Conservation (phyloP, 2,797 vertebrate species). For the Linurgus olivaceus region DNA sequence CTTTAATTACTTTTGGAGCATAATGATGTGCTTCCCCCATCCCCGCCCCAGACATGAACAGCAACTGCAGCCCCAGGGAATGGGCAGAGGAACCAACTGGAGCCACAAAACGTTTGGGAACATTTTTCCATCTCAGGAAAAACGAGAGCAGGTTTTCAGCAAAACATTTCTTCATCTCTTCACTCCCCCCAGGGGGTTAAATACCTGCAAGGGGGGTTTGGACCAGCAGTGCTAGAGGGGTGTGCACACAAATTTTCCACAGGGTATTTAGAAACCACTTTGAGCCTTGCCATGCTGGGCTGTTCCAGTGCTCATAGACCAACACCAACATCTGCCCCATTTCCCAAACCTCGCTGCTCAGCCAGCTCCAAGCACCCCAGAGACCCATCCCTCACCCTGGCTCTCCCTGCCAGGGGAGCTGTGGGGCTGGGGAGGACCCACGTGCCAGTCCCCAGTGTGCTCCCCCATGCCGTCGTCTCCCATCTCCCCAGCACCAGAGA, state of each 20-base stretch:
- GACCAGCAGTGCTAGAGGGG: not conserved
- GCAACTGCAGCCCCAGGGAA: not conserved
- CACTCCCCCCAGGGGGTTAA: not conserved
- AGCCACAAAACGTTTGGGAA: not conserved
- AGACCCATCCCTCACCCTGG: not conserved
- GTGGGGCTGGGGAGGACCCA: not conserved
- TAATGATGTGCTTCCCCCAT: not conserved
- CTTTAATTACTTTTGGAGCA: slow-evolving; percentile 7
- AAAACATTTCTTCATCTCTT: not conserved
- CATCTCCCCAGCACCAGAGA: not conserved
- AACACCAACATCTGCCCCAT: not conserved
- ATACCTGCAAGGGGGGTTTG: not conserved
- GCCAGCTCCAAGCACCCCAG: not conserved
- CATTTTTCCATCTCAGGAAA: not conserved
- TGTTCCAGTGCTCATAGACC: not conserved
- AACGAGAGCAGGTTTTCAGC: not conserved
- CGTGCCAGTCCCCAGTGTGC: not conserved
- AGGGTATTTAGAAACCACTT: too few relatives aligned
- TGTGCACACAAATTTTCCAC: fast-evolving
- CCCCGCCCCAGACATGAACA: not conserved
- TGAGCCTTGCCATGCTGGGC: not conserved
- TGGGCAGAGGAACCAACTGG: not conserved
- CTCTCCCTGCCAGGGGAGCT: not conserved
- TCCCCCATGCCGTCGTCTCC: not conserved
- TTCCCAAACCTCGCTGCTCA: not conserved